phyloP scores from a whole-genome alignment of 2,888 invertebrate species.

The Kuschelorhynchus macadamiae region DNA sequence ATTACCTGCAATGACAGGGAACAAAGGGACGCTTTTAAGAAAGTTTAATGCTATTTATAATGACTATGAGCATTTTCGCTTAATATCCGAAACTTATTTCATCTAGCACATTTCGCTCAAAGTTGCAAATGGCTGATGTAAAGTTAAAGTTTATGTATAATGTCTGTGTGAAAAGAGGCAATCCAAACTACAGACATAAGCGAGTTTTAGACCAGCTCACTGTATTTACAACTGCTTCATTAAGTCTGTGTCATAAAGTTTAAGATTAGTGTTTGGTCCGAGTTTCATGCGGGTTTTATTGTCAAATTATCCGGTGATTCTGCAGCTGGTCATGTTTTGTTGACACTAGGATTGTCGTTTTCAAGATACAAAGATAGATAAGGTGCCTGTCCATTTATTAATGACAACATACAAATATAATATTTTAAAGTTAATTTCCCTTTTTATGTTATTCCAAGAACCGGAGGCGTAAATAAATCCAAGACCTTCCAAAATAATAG shows the following conservation, averaged over 20 bases:
- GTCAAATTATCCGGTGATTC: conserved; percentile 35
- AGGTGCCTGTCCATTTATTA: no score
- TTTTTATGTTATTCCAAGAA: no score
- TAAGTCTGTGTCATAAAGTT: conserved; percentile 48
- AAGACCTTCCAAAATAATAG: no score
- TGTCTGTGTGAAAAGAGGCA: conserved; percentile 43
- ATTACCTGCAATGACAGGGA: no score
- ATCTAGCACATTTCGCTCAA: conserved; percentile 20
- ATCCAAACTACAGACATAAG: conserved; percentile 46
- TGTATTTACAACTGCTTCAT: conserved; percentile 48
- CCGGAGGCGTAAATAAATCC: no score
- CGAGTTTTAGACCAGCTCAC: conserved; percentile 41
- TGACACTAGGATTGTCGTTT: conserved; percentile 12
- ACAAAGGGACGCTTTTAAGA: no score
- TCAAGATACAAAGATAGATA: no score
- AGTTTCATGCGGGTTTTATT: conserved; percentile 43
- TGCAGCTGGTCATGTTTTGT: conserved; percentile 35
- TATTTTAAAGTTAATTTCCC: no score
- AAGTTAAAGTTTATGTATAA: conserved; percentile 48
- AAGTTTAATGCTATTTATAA: neutral
- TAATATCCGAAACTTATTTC: conserved; percentile 40
- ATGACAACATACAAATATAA: no score
- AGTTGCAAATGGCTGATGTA: conserved; percentile 42
- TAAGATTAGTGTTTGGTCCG: conserved; percentile 48
- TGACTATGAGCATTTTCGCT: conserved; percentile 16